Evolutionary conservation across 2,888 invertebrate species (phyloP), one percentile per base, ranked within the genome.

Genomic region (Drosophila anomelani): DNA sequence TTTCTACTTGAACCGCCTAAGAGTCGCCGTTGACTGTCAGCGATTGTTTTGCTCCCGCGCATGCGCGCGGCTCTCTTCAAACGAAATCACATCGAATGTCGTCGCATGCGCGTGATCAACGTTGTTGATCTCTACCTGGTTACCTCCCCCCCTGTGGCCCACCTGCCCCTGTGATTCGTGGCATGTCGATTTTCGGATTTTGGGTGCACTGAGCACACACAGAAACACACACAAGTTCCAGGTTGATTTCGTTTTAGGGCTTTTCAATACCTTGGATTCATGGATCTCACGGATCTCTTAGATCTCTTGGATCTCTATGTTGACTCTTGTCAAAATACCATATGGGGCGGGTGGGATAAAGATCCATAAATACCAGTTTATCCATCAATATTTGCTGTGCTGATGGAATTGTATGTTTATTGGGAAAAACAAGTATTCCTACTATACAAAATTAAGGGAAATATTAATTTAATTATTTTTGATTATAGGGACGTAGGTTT

Each of bases 71-170:
- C 84, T 69, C 79, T 82, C 78, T 82, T 89, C 84, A 89, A 88
- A 90, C 89, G 79, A 90, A 89, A 90, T 89, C 88, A 90, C 89
- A 89, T 89, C 81, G 86, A 86, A 83, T 79, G 85, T 81, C 80
- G 85, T 79, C 90, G 88, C 89, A 81, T 90, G 88, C 89, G 90
- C 88, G 85, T 89, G 90, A 88, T 88, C 88, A 88, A 88, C 80
- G 85, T 85, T 84, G 86, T 85, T 90, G 89, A 87, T 87, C 89
- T 89, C 87, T 67, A 72, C 70, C 68, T 73, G 75, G 66, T 54
- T 53, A 36, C 56, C 62, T 12, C n/a, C 59, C 17, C 59, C 17
- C 20, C 15, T 43, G 38, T 20, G 13, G 29, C 43, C 23, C 53
- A 17, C 29, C 47, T 36, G 29, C 56, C 39, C 23, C 55, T 46